Evolutionary conservation across 2,797 vertebrate species (phyloP).

Genomic region (Clamator glandarius): DNA sequence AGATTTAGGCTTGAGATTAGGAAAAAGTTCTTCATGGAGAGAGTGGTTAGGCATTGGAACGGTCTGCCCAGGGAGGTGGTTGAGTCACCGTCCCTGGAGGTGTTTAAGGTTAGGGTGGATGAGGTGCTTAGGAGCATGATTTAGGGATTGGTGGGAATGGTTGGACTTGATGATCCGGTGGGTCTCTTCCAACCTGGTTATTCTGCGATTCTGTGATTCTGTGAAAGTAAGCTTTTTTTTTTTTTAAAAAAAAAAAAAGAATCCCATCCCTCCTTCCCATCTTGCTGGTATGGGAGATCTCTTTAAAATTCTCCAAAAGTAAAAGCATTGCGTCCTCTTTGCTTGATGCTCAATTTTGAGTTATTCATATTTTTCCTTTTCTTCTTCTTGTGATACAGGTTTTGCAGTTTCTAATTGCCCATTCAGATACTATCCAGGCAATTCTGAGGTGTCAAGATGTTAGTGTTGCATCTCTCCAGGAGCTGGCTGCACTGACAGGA

Average conservation of each 20-base stretch:
- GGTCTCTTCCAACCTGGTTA: too few relatives aligned
- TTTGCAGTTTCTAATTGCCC: conserved; percentile 94
- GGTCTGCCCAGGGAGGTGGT: too few relatives aligned
- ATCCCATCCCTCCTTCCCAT: too few relatives aligned
- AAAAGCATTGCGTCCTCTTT: background rate
- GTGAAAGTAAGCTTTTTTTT: background rate
- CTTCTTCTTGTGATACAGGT: conserved; percentile 79
- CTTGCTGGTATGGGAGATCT: background rate
- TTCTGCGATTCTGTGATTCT: too few relatives aligned
- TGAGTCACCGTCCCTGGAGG: too few relatives aligned
- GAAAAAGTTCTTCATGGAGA: too few relatives aligned
- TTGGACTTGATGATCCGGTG: too few relatives aligned
- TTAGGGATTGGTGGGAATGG: too few relatives aligned
- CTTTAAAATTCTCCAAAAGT: background rate
- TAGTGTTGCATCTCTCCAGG: conserved; percentile 89
- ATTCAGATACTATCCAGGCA: conserved; percentile 93
- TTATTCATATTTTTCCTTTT: background rate
- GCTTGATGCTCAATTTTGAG: background rate
- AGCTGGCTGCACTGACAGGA: conserved; percentile 91
- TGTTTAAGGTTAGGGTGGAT: too few relatives aligned
- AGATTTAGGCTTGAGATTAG: too few relatives aligned
- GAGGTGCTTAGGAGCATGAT: too few relatives aligned
- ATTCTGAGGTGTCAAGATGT: conserved; percentile 92
- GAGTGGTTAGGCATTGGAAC: too few relatives aligned
- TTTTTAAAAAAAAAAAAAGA: background rate